Conservation (phyloP, 2,797 vertebrate genomes). For the Neoniphon sammara region DNA sequence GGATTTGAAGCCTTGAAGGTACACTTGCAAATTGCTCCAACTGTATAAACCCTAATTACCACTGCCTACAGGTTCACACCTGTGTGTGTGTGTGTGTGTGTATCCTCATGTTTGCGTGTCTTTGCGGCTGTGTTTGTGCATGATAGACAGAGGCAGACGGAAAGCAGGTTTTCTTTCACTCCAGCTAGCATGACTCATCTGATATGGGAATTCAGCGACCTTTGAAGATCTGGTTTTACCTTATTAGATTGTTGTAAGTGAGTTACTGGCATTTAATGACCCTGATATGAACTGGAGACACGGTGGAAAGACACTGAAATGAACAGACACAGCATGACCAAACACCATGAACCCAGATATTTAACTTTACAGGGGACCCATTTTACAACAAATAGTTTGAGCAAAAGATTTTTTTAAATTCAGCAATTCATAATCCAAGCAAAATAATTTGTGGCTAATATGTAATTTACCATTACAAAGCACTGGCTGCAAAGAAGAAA, state of each 20-base stretch:
- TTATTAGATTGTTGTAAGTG: slow-evolving; percentile 70
- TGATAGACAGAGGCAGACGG: slow-evolving; percentile 28
- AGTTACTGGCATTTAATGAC: slow-evolving; percentile 60
- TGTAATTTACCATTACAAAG: too few relatives aligned
- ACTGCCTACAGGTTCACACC: slow-evolving; percentile 17
- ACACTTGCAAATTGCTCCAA: slow-evolving; percentile 17
- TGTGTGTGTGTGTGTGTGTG: slow-evolving; percentile 8
- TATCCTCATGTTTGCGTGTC: neutral
- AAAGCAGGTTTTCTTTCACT: slow-evolving; percentile 33
- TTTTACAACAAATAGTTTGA: too few relatives aligned
- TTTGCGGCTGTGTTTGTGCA: neutral
- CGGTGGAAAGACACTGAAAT: slow-evolving; percentile 33
- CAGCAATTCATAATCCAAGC: too few relatives aligned
- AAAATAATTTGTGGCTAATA: too few relatives aligned
- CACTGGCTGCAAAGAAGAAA: too few relatives aligned
- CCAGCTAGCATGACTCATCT: slow-evolving; percentile 57
- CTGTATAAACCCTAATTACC: slow-evolving; percentile 23
- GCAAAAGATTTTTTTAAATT: too few relatives aligned
- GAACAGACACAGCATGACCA: slow-evolving; percentile 18
- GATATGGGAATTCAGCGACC: slow-evolving; percentile 73
- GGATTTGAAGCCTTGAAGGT: slow-evolving; percentile 17
- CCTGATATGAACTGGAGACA: slow-evolving; percentile 44
- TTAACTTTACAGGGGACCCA: too few relatives aligned
- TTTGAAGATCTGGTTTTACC: slow-evolving; percentile 70
- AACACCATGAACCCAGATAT: neutral